Percentiles rank a stretch among this genome's conserved stretches.
Conservation (phyloP, 2,888 invertebrate species). For the Vandiemenella viatica region DNA sequence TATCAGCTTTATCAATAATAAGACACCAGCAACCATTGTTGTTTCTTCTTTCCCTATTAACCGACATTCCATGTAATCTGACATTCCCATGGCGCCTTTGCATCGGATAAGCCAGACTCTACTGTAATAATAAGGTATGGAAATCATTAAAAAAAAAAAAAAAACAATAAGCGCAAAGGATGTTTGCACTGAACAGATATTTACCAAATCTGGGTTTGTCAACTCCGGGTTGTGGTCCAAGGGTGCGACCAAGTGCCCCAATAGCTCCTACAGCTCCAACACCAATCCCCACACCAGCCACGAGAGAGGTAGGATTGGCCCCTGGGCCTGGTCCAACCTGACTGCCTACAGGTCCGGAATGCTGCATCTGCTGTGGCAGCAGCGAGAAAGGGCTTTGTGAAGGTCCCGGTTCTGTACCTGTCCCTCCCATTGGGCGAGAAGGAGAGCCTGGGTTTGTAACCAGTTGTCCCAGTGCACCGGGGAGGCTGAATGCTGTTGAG, state of each 20-base stretch:
- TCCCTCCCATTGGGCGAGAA: constrained; percentile 54
- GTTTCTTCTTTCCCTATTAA: no score
- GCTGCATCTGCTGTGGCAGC: constrained; percentile 38
- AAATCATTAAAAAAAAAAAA: no score
- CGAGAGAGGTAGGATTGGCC: constrained; percentile 18
- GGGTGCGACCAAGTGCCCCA: constrained; percentile 44
- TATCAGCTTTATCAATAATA: no score
- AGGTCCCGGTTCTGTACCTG: constrained; percentile 46
- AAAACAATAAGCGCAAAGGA: no score
- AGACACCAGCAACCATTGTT: no score
- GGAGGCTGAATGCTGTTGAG: constrained; percentile 56
- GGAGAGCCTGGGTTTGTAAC: constrained; percentile 75
- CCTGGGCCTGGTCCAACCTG: no score
- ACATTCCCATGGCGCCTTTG: no score
- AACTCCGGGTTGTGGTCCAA: constrained; percentile 30
- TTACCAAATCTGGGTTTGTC: constrained; percentile 9
- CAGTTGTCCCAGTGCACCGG: constrained; percentile 48
- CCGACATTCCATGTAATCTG: no score
- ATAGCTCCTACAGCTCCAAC: constrained; percentile 41
- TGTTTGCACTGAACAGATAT: no score
- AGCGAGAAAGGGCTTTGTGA: constrained; percentile 57
- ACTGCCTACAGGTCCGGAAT: constrained; percentile 38
- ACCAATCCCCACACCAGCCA: constrained; percentile 19
- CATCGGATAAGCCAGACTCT: no score
- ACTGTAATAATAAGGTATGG: no score